Base-by-base conservation (phyloP, 2,888 invertebrate species). In the Teinopalpus imperialis region DNA sequence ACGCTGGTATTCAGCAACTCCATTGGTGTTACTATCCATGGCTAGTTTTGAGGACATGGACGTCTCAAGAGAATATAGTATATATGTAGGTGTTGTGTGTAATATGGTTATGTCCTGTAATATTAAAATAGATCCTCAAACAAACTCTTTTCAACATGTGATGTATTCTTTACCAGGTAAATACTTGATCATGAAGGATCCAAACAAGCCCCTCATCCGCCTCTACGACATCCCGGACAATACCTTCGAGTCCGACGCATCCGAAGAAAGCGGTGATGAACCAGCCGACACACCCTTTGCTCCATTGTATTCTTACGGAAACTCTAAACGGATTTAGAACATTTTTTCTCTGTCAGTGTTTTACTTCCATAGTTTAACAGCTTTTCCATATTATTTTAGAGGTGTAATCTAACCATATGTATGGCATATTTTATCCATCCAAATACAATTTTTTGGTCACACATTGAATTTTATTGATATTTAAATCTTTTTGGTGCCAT, bases 161-260 rank as follows among this genome's bases (percentile, higher is more conserved):
- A n/a, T n/a, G n/a, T n/a, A n/a, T n/a, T n/a, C n/a, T n/a, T n/a
- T n/a, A n/a, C 0, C 73, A 89, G 90, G 89, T 53, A 95, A 95
- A 80, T 99, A 98, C 83, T 90, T 99, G 66, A 97, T 99, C 59
- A 97, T 99, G 96, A 98, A 99, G 87, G 98, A 99, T 82, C 99
- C 99, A 2, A 99, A 98, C 89, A 99, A 99, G 93, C 97, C 97
- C 0, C 94, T 98, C 90, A 97, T 99, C 62, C 95, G 98, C 57
- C 91, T 99, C 59, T 99, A 99, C 79, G 97, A 98, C 81, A 98
- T 99, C 74, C 99, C 99, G 39, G 98, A 99, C 80, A 97, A 98
- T 76, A 98, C 99, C 0, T 99, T 99, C 86, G 99, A 99, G 72
- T 97, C 97, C 26, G 98, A 98, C 75, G 97, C 96, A n/a, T 97